phyloP scores from a whole-genome alignment of 2,113 vertebrate genomes.

The Calcarius ornatus region DNA sequence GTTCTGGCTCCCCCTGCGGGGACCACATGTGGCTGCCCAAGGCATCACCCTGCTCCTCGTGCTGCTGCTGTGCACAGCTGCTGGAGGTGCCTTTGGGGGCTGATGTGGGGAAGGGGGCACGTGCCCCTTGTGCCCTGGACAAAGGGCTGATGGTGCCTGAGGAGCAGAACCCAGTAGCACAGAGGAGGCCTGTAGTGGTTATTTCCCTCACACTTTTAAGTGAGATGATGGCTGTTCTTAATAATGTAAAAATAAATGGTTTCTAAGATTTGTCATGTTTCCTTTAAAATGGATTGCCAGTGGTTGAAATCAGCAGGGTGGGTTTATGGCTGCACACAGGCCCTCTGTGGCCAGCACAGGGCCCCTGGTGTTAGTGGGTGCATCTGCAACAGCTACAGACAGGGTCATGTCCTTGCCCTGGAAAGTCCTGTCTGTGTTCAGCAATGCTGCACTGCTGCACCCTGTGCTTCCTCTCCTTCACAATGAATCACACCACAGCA shows the following conservation, averaged over 20 bases:
- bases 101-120: background rate
- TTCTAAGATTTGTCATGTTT: background rate
- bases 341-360: too few species aligned
- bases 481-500: background rate
- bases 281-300: background rate
- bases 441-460: background rate
- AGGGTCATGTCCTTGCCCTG: background rate
- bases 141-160: background rate
- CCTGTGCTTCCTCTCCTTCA: background rate
- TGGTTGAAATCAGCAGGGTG: background rate
- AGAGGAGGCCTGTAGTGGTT: background rate
- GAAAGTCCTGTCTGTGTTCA: background rate
- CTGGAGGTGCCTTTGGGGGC: background rate
- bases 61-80: background rate
- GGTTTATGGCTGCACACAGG: background rate
- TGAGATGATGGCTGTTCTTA: background rate
- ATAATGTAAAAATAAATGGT: background rate
- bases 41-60: fast-evolving
- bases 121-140: too few species aligned
- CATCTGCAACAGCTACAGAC: background rate
- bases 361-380: background rate
- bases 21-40: background rate
- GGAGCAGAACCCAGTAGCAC: background rate
- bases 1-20: background rate
- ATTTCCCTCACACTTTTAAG: background rate